Base-by-base conservation (phyloP, 2,797 vertebrate genomes). In the Sarcoramphus papa region DNA sequence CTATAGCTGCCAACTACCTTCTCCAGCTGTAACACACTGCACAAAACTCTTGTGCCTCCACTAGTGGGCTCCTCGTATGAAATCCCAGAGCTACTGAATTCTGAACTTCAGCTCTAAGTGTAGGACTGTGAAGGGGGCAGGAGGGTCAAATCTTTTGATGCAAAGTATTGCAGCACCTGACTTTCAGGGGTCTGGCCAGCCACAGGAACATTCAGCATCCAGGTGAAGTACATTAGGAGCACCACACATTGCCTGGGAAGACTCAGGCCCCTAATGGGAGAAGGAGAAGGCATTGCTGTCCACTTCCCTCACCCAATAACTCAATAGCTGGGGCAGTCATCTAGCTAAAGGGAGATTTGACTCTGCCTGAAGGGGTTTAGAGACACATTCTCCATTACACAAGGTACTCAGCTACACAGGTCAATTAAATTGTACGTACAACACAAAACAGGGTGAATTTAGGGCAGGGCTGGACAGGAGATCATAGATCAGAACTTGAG, bases 1-100 rank as follows among this genome's bases (percentile, higher is more conserved):
- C 15, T 82, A 14, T 4, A 64, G 23, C 28, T 85, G 51, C 60
- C n/a, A 60, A 25, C 30, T 41, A 10, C 9, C 19, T 69, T 65
- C 62, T 53, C 31, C 70, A 76, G 25, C 30, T 54, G 10, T 54
- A 43, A 33, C 23, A 69, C 4, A 14, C 7, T 63, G n/a, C 47
- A 81, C 31, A 62, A 37, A 82, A 50, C 14, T 20, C 35, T n/a
- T 51, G 37, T 64, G 10, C 14, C 41, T 65, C 51, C 27, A 11
- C 23, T n/a, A 30, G 7, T 0, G 0, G 12, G 2, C 20, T 76
- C 54, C 18, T 31, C 35, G 20, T 17, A 48, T 24, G 53, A 45
- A 86, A 84, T 33, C 40, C 40, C 25, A 88, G 51, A 79, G 37
- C 11, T 54, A 21, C 10, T 37, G 53, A 56, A n/a, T 51, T 40